Conservation (phyloP, 2,888 invertebrate genomes). For the Drosophila helvetica region DNA sequence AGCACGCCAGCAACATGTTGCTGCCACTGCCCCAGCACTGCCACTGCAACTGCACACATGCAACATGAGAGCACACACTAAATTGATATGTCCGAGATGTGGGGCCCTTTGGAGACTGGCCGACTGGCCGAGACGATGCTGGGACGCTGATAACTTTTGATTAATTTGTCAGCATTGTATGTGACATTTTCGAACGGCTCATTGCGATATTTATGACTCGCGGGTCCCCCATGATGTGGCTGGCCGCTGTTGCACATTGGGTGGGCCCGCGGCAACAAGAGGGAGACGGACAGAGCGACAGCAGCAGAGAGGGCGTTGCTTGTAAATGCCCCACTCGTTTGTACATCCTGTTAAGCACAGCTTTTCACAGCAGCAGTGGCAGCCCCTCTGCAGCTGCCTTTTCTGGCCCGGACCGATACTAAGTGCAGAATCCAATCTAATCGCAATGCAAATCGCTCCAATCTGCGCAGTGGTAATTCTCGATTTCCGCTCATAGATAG, state of each 20-base stretch:
- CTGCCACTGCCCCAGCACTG: conserved; percentile 37
- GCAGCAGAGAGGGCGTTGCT: conserved; percentile 56
- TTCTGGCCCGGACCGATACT: conserved; percentile 35
- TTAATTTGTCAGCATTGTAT: conserved; percentile 79
- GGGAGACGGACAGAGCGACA: conserved; percentile 18
- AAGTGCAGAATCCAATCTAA: conserved; percentile 43
- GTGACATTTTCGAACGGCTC: conserved; percentile 79
- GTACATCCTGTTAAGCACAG: conserved; percentile 75
- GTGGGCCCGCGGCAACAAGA: conserved; percentile 59
- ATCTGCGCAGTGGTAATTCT: conserved; percentile 78
- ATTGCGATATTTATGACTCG: conserved; percentile 77
- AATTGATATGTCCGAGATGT: conserved; percentile 76
- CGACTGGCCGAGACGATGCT: conserved; percentile 54
- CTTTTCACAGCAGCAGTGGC: conserved; percentile 60
- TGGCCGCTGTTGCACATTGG: conserved; percentile 64
- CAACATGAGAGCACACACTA: conserved; percentile 65
- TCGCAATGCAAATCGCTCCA: conserved; percentile 77
- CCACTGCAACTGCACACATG: conserved; percentile 35
- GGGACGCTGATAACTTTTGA: conserved; percentile 76
- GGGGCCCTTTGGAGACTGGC: conserved; percentile 45
- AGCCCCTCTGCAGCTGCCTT: conserved; percentile 68
- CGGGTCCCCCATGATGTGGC: conserved; percentile 38
- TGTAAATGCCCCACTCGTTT: conserved; percentile 71
- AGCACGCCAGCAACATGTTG: conserved; percentile 76
- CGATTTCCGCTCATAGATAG: conserved; percentile 78